phyloP scores from a whole-genome alignment of 2,888 invertebrate genomes.

The Amphipyra berbera region DNA sequence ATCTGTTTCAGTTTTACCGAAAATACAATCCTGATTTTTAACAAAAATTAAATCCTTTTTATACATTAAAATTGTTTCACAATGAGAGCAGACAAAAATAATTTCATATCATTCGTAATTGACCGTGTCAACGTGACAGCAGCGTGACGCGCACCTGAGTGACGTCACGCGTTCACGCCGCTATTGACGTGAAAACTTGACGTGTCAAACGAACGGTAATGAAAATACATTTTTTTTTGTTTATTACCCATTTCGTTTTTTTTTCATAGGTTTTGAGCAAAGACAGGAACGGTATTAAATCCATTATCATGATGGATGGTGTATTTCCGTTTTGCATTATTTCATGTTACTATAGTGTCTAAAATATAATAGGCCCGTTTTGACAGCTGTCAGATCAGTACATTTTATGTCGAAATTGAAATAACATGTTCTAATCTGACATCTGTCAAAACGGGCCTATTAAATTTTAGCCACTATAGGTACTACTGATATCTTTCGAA shows the following conservation, averaged over 20 bases:
- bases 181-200: constrained; percentile 71
- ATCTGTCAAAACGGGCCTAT: no score
- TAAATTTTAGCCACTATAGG: no score
- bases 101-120: constrained; percentile 41
- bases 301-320: no score
- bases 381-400: no score
- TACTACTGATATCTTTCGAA: no score
- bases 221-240: constrained; percentile 65
- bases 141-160: constrained; percentile 49
- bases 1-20: no score
- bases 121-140: constrained; percentile 34
- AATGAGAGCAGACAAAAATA: constrained; percentile 27
- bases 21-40: background rate
- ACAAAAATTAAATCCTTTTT: background rate
- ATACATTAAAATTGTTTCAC: constrained; percentile 5
- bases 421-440: no score
- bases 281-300: no score
- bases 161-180: constrained; percentile 62
- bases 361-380: no score
- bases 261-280: background rate
- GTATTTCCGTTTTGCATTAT: no score
- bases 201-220: constrained; percentile 77
- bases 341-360: no score
- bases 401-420: no score
- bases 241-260: background rate